Conservation (phyloP, 2,797 vertebrate genomes). For the Crocidura indochinensis region DNA sequence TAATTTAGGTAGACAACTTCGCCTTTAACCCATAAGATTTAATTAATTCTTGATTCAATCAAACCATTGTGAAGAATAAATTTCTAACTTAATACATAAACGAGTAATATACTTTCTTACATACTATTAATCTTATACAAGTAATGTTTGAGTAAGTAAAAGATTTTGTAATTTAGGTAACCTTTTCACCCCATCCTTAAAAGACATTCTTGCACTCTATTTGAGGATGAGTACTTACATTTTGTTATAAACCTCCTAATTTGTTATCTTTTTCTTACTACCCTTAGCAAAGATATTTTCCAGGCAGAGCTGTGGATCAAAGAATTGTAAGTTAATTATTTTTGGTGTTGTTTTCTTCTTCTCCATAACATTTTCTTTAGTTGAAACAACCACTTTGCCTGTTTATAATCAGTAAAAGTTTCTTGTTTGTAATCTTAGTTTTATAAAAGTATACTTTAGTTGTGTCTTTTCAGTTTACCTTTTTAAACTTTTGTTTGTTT, state of each 20-base stretch:
- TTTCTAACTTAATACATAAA: conserved; percentile 45
- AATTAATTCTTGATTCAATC: conserved; percentile 42
- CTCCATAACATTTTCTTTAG: conserved; percentile 68
- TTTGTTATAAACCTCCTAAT: conserved; percentile 57
- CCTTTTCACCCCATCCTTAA: conserved; percentile 52
- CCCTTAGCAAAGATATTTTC: conserved; percentile 93
- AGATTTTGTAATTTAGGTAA: conserved; percentile 43
- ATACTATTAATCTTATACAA: conserved; percentile 11
- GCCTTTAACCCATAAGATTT: conserved; percentile 29
- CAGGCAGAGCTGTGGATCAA: conserved; percentile 98
- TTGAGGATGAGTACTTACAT: conserved; percentile 66
- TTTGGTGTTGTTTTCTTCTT: conserved; percentile 70
- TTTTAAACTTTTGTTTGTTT: too few species aligned
- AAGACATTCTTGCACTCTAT: conserved; percentile 50
- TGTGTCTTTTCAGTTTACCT: too few species aligned
- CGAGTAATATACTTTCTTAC: not conserved
- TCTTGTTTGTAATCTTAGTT: not conserved
- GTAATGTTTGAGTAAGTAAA: conserved; percentile 42
- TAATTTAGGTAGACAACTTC: conserved; percentile 58
- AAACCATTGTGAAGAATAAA: conserved; percentile 49
- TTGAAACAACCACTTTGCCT: conserved; percentile 52
- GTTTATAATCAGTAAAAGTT: conserved; percentile 64
- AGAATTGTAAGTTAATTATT: conserved; percentile 95
- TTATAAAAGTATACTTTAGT: not conserved
- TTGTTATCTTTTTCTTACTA: conserved; percentile 70